Evolutionary conservation across 2,888 invertebrate species (phyloP), one percentile per base, ranked within the genome.

Genomic region (Thyatira batis): DNA sequence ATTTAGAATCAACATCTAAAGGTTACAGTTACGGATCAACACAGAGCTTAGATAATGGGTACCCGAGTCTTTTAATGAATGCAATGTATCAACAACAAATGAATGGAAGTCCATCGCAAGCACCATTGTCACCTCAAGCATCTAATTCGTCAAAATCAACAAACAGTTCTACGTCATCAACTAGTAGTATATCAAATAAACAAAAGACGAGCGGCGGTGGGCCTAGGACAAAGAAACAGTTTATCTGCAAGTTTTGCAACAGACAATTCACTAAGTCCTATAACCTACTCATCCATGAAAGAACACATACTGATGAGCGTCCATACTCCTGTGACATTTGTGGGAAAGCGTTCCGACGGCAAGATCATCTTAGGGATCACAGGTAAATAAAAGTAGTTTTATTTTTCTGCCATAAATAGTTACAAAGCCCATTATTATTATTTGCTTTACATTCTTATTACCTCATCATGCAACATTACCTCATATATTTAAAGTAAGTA

Each of bases 321-420:
- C 99, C 99, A 0, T 99, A 98, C 85, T 97, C 97, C 17, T 99
- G 99, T 92, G 99, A 99, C 89, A 97, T 99, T 73, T 99, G 99
- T 86, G 97, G 97, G 55, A 99, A 99, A 90, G 98, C 98, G 45
- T 99, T 99, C 93, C 94, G 99, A 76, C 93, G 99, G 81, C 99
- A 99, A 93, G 99, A 99, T 92, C 98, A 98, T 88, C 94, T 98
- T 11, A 93, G 98, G 85, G 98, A 98, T 91, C 98, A 98, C 93
- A 96, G 97, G 97, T 97, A 93, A 93, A 69, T 60, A 62, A 52
- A 43, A 25, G 46, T 54, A 25, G 51, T 49, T 49, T 44, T 51
- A 21, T 20, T 43, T 43, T 33, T 13, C 4, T 1, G 5, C 13
- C 1, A 13, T 17, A 49, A 25, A 49, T 30, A 43, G 43, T 46